A percentile compares a stretch with the other conserved stretches of the same genome.
These are phyloP conservation scores for Trialeurodes vaporariorum DNA, from an alignment of 1,140 invertebrate genomes.

Conservation along the genomic window DNA sequence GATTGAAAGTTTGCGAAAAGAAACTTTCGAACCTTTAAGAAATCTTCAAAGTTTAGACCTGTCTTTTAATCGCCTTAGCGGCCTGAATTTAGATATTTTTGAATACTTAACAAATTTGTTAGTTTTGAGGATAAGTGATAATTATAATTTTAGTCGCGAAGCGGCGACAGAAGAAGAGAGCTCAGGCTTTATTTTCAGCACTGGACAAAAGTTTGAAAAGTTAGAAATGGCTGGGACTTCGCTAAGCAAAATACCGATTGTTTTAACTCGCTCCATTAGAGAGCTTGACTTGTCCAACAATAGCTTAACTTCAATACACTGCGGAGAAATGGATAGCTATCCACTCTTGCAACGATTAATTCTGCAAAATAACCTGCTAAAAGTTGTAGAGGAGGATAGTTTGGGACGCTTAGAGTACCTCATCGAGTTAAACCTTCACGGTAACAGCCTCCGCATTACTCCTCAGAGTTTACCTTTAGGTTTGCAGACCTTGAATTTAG, in stretches of 20 bases:
- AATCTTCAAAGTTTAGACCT: constrained; percentile 65
- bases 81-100: constrained; percentile 55
- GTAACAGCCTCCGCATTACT: constrained; percentile 53
- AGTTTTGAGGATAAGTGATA: constrained; percentile 60
- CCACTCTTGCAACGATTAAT: constrained; percentile 68
- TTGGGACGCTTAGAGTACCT: constrained; percentile 69
- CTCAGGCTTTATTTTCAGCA: constrained; percentile 31
- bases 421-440: constrained; percentile 61
- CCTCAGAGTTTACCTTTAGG: constrained; percentile 52
- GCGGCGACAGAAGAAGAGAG: too few relatives aligned
- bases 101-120: constrained; percentile 60
- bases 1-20: constrained; percentile 42
- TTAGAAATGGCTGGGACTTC: constrained; percentile 72
- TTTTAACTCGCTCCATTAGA: constrained; percentile 69
- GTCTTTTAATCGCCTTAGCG: constrained; percentile 58
- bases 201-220: constrained; percentile 50
- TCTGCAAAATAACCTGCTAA: constrained; percentile 64
- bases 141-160: constrained; percentile 44
- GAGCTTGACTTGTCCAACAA: constrained; percentile 68
- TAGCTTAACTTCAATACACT: constrained; percentile 52
- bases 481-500: constrained; percentile 46
- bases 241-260: constrained; percentile 63
- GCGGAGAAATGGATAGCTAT: constrained; percentile 82
- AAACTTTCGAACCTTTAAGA: constrained; percentile 48
- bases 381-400: constrained; percentile 70